phyloP scores from a whole-genome alignment of 2,888 invertebrate genomes.

The Callosobruchus maculatus region DNA sequence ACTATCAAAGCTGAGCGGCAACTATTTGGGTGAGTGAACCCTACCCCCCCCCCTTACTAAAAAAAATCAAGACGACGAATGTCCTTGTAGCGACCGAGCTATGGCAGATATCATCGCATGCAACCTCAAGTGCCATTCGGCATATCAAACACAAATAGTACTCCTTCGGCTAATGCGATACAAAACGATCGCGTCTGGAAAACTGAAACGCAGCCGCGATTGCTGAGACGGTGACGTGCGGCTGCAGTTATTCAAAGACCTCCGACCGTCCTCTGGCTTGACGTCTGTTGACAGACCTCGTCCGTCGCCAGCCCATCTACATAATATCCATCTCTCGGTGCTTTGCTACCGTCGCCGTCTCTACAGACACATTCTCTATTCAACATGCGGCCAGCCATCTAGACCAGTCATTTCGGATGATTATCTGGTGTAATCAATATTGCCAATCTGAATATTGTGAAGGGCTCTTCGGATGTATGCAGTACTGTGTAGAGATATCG shows the following conservation, averaged over 20 bases:
- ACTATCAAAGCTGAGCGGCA: too few relatives aligned
- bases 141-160: background rate
- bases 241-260: background rate
- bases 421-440: background rate
- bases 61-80: too few relatives aligned
- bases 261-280: background rate
- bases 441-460: background rate
- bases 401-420: background rate
- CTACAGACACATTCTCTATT: background rate
- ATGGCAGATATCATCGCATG: background rate
- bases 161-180: background rate
- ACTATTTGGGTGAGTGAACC: too few relatives aligned
- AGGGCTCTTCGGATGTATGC: background rate
- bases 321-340: background rate
- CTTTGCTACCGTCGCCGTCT: background rate
- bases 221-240: background rate
- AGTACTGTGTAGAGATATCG: background rate
- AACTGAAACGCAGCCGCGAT: background rate
- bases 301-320: background rate
- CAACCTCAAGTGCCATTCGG: background rate
- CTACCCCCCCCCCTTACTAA: too few relatives aligned
- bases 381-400: background rate
- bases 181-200: background rate
- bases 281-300: background rate
- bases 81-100: too few relatives aligned